Evolutionary conservation across 1,140 invertebrate species (phyloP).

Genomic region (Drosophila arawakana): DNA sequence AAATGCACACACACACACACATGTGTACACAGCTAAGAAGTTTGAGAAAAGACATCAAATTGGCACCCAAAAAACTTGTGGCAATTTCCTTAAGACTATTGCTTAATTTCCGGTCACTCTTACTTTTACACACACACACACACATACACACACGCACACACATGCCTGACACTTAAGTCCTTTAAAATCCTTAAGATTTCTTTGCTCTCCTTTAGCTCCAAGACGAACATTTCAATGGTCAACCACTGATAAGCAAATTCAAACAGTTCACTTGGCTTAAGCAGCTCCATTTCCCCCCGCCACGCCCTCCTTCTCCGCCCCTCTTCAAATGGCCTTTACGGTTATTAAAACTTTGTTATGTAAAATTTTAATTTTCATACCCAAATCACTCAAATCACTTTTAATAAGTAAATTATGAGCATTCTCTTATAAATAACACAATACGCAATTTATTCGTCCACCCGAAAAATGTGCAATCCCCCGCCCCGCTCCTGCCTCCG

Average conservation of each 20-base stretch:
- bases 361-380: constrained; percentile 79
- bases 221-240: constrained; percentile 59
- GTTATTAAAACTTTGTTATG: constrained; percentile 74
- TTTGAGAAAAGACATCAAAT: constrained; percentile 61
- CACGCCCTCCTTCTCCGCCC: not conserved
- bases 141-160: constrained; percentile 12
- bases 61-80: constrained; percentile 75
- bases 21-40: constrained; percentile 19
- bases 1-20: constrained; percentile 53
- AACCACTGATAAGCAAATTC: constrained; percentile 77
- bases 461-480: not conserved
- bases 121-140: constrained; percentile 44
- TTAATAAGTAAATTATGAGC: constrained; percentile 83
- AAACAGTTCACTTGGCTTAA: constrained; percentile 75
- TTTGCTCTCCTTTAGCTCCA: constrained; percentile 35
- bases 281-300: constrained; percentile 35
- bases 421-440: constrained; percentile 80
- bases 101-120: constrained; percentile 83
- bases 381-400: constrained; percentile 82
- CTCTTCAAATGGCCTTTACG: constrained; percentile 61
- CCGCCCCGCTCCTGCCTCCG: too few species aligned
- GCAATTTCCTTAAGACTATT: constrained; percentile 83
- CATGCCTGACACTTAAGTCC: constrained; percentile 64
- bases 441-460: constrained; percentile 79
- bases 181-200: constrained; percentile 74